A percentile compares a stretch with the other conserved stretches of the same genome.
Evolutionary conservation across 2,888 invertebrate species (phyloP).

Genomic region (Cerastis leucographa): DNA sequence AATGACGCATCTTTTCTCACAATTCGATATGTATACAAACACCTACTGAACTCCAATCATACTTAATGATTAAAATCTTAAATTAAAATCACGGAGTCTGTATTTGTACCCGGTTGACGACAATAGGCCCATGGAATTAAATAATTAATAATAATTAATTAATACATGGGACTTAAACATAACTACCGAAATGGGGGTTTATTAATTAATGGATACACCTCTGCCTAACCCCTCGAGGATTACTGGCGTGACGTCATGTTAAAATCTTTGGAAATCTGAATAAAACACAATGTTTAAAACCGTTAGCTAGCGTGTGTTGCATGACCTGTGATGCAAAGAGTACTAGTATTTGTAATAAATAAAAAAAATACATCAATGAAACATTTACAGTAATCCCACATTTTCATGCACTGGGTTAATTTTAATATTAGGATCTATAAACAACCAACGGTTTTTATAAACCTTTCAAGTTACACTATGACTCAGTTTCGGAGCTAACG

Average conservation of each 20-base stretch:
- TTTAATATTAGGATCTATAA: conserved; percentile 15
- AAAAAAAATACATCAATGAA: conserved; percentile 28
- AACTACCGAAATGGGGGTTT: no score
- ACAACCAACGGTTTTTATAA: neutral
- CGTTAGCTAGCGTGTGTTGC: conserved; percentile 80
- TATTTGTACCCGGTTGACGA: no score
- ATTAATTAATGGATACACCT: no score
- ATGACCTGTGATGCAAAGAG: conserved; percentile 70
- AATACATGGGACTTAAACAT: no score
- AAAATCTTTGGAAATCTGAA: conserved; percentile 30
- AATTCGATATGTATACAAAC: neutral
- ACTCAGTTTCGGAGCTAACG: neutral
- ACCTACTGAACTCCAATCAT: neutral
- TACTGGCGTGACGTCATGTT: no score
- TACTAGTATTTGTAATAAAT: conserved; percentile 45
- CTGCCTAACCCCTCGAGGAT: no score
- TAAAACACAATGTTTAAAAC: conserved; percentile 74
- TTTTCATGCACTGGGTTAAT: conserved; percentile 20
- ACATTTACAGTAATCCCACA: conserved; percentile 10
- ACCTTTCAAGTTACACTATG: neutral
- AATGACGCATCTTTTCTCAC: neutral
- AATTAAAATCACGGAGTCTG: no score
- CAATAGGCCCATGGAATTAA: no score
- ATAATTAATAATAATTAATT: no score
- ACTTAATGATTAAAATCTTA: no score